phyloP scores from a whole-genome alignment of 2,797 vertebrate species.

The Gouania willdenowi region DNA sequence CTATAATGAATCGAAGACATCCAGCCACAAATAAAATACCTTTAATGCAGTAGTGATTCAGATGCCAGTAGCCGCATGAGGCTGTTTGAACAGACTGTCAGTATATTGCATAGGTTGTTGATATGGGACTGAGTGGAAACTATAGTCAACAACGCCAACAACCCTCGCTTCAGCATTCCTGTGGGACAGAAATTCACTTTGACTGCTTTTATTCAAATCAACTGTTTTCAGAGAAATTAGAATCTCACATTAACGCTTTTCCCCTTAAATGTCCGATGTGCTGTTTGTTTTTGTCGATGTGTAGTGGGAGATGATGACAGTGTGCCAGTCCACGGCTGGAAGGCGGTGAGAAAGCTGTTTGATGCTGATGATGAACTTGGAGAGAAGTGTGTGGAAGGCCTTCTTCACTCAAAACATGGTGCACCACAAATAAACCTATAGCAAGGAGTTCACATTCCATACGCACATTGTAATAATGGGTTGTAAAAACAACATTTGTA shows the following conservation, averaged over 20 bases:
- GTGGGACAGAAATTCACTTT: slow-evolving; percentile 18
- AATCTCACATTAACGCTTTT: slow-evolving; percentile 5
- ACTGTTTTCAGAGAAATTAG: background rate
- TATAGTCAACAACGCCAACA: slow-evolving; percentile 21
- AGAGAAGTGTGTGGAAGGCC: slow-evolving; percentile 16
- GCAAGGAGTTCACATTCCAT: slow-evolving; percentile 18
- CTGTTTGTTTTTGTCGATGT: slow-evolving; percentile 3
- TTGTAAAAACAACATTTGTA: slow-evolving; percentile 64
- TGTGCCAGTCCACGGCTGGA: slow-evolving; percentile 20
- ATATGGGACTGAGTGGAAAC: slow-evolving; percentile 44
- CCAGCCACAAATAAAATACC: slow-evolving; percentile 56
- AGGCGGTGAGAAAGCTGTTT: slow-evolving; percentile 14
- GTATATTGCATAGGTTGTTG: slow-evolving; percentile 71
- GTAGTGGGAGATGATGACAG: no score
- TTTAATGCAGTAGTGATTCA: slow-evolving; percentile 59
- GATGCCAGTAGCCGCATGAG: slow-evolving; percentile 42
- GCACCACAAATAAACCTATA: slow-evolving; percentile 10
- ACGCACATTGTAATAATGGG: slow-evolving; percentile 30
- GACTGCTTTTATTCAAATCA: slow-evolving; percentile 18
- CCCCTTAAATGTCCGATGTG: slow-evolving; percentile 1
- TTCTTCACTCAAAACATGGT: slow-evolving; percentile 21
- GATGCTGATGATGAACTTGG: slow-evolving; percentile 12
- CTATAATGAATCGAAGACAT: slow-evolving; percentile 15
- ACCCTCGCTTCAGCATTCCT: slow-evolving; percentile 6
- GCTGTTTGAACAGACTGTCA: slow-evolving; percentile 45